phyloP scores from a whole-genome alignment of 2,113 vertebrate species.

The Eleginops maclovinus region DNA sequence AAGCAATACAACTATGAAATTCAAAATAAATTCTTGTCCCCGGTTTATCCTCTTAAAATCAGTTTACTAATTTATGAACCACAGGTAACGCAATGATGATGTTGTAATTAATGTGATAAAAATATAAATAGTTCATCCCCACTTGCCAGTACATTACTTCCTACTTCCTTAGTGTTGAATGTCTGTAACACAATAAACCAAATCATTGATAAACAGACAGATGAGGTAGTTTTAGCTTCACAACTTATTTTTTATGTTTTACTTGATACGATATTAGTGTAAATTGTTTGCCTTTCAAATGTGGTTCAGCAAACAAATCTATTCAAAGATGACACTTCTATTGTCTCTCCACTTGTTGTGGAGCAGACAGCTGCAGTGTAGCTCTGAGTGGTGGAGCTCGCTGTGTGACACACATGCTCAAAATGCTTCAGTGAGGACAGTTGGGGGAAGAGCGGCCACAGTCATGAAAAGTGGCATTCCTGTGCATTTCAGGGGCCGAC shows the following conservation, averaged over 20 bases:
- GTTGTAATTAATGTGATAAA: too few species aligned
- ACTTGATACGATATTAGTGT: too few species aligned
- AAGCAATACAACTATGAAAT: neutral
- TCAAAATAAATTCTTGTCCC: neutral
- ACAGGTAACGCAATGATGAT: too few species aligned
- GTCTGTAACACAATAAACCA: neutral
- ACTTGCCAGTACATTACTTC: too few species aligned
- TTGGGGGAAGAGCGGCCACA: neutral
- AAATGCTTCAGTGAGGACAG: slow-evolving; percentile 14
- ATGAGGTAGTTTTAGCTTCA: neutral
- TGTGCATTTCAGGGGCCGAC: slow-evolving; percentile 5
- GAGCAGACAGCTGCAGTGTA: slow-evolving; percentile 6
- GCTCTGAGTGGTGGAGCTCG: neutral
- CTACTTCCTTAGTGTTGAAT: too few species aligned
- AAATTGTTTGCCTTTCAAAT: neutral
- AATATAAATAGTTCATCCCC: too few species aligned
- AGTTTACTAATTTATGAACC: too few species aligned
- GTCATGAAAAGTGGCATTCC: slow-evolving; percentile 20
- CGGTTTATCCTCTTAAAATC: neutral
- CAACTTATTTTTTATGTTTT: neutral
- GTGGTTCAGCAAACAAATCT: too few species aligned
- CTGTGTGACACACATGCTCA: neutral
- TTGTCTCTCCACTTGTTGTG: neutral
- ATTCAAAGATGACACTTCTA: neutral
- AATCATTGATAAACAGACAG: neutral